Evolutionary conservation across 2,113 vertebrate genomes (phyloP), one percentile per base, ranked within the genome.

Genomic region (Marcusenius ussheri): DNA sequence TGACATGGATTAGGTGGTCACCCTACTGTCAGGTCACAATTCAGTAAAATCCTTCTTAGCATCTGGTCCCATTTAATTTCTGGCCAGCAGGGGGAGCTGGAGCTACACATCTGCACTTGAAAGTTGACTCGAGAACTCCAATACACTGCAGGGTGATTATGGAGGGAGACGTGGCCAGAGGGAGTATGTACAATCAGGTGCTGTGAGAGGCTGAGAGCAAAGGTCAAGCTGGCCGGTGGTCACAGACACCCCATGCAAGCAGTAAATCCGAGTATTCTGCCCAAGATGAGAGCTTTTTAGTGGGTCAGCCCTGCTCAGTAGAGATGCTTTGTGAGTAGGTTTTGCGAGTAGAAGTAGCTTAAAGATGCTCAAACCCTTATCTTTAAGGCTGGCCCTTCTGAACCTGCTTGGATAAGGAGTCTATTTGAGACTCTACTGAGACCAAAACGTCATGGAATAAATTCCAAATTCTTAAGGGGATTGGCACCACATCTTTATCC

Each of bases 21-120:
- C n/a, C n/a, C n/a, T n/a, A n/a, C 66, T 13, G 31, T 74, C n/a
- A 15, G 8, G n/a, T 74, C 66, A 74, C 27, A 74, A 74, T 31
- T 27, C 66, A 15, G 66, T 74, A 31, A 70, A 70, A 96, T 99
- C 91, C 92, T 99, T 47, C 97, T 99, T 97, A 99, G 98, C 92
- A 98, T 98, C 0, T 96, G 98, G 93, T 98, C 98, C 93, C 96
- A 95, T 88, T 95, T 98, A 89, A 96, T 96, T 62, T 98, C 97
- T 84, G 96, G 94, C 92, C 97, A 95, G 92, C 97, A 98, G 91
- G 95, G 96, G 90, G 97, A 98, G 90, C 96, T 99, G 66, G 21
- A 84, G 39, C 24, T 47, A 84, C 83, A 47, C 83, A 21, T 84
- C 83, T 47, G 83, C 42, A 35, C 17, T 47, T n/a, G 80, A 83